Percentiles rank a stretch among this genome's conserved stretches.
phyloP scores from a whole-genome alignment of 2,888 invertebrate genomes.

The Lasioglossum calceatum region DNA sequence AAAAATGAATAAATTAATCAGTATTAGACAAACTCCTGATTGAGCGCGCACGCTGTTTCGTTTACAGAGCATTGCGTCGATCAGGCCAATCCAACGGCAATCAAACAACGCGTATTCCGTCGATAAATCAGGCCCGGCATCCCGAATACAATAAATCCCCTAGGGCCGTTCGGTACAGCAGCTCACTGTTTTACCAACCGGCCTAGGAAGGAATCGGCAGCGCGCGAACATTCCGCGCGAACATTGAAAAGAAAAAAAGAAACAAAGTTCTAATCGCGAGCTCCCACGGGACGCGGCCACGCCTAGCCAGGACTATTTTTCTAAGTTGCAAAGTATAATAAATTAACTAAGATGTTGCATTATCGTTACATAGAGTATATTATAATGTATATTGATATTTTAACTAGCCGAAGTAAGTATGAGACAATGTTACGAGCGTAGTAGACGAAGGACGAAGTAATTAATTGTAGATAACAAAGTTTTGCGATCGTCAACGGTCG shows the following conservation, averaged over 20 bases:
- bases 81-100: slow-evolving; percentile 8
- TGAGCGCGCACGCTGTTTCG: background rate
- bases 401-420: slow-evolving; percentile 79
- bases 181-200: background rate
- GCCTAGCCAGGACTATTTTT: slow-evolving; percentile 82
- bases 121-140: background rate
- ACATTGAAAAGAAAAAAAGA: background rate
- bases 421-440: slow-evolving; percentile 78
- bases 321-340: slow-evolving; percentile 84
- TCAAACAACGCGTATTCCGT: slow-evolving; percentile 16
- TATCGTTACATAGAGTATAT: slow-evolving; percentile 84
- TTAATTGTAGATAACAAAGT: slow-evolving; percentile 42
- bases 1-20: background rate
- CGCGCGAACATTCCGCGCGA: background rate
- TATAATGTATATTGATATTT: slow-evolving; percentile 82
- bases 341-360: slow-evolving; percentile 83
- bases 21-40: slow-evolving; percentile 15
- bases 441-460: slow-evolving; percentile 51
- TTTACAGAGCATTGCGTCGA: background rate
- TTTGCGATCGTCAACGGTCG: slow-evolving; percentile 39
- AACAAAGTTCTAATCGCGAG: slow-evolving; percentile 61
- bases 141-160: slow-evolving; percentile 15
- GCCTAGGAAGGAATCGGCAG: background rate
- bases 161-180: background rate
- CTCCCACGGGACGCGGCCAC: slow-evolving; percentile 75